Base-by-base conservation (phyloP, 2,797 vertebrate genomes). In the Gymnothorax javanicus region DNA sequence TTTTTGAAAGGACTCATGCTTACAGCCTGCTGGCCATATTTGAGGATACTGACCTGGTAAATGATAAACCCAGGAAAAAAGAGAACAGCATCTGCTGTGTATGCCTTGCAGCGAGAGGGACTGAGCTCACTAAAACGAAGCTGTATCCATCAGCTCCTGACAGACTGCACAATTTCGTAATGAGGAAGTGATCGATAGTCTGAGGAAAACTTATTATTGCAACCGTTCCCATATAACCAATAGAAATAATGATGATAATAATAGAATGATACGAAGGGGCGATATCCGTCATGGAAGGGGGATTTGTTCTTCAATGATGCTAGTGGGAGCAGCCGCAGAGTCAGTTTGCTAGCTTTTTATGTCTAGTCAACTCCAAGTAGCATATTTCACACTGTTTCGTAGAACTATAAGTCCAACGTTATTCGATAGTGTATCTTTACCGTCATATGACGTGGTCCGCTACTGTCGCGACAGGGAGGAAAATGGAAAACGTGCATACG, bases 201-300 rank as follows among this genome's bases (percentile, higher is more conserved):
- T 20, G n/a, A n/a, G 50, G 77, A 81, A 81, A 81, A 50, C 56
- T 77, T 50, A 77, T 54, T 33, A 56, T 81, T 81, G 20, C 73
- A 54, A 81, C 11, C 33, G 73, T 52, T 60, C 2, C 17, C 17
- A 60, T 60, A 13, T 13, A 13, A 60, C 17, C 59, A 60, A 13
- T 60, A 60, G 12, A 60, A 17, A 60, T 60, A 13, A 13, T 60
- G 3, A 60, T 60, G 17, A 60, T 60, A 60, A 13, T 17, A 71
- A 6, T 17, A 5, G 33, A 1, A 52, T n/a, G 9, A 8, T n/a
- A 4, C 0, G 77, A 56, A 3, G 7, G 2, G 50, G 50, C 56
- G 23, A 5, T 54, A 52, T 81, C 52, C 54, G 50, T 81, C 17
- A 8, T 50, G 9, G 6, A 11, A 81, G 77, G 52, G 9, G 77